These are phyloP conservation scores for Acrossocheilus fasciatus DNA, from an alignment of 2,797 vertebrate genomes.

Conservation along the genomic window DNA sequence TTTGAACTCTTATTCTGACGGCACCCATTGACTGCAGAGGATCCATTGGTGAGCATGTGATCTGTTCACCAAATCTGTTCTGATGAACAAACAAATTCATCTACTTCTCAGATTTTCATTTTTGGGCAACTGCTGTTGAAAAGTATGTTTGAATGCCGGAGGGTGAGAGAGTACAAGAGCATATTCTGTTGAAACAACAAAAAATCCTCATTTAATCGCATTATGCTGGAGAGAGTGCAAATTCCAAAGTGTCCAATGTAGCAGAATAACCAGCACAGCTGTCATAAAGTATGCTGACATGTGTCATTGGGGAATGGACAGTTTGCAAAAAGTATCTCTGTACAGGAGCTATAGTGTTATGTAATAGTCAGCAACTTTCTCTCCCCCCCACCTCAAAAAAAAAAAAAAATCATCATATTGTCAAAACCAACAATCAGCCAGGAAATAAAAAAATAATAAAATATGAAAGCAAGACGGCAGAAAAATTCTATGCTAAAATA, in stretches of 20 bases:
- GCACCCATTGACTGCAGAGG: background rate
- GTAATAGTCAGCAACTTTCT: constrained; percentile 14
- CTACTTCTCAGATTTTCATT: background rate
- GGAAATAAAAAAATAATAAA: background rate
- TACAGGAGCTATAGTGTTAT: constrained; percentile 8
- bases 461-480: background rate
- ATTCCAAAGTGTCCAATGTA: background rate
- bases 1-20: background rate
- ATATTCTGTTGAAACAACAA: constrained; percentile 11
- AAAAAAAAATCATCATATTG: background rate
- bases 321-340: constrained; percentile 19
- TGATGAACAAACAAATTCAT: background rate
- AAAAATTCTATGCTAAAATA: background rate
- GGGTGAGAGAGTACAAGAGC: background rate
- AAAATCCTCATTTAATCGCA: constrained; percentile 16
- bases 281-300: constrained; percentile 32
- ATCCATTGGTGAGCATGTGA: background rate
- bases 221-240: constrained; percentile 13
- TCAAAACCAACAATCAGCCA: background rate
- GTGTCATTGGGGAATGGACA: constrained; percentile 2
- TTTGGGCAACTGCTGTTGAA: background rate
- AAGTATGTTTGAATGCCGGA: constrained; percentile 11
- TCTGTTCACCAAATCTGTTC: background rate
- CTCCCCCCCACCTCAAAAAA: background rate
- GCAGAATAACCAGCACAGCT: constrained; percentile 17